Conservation (phyloP, 2,888 invertebrate genomes). For the Drosophila testacea region DNA sequence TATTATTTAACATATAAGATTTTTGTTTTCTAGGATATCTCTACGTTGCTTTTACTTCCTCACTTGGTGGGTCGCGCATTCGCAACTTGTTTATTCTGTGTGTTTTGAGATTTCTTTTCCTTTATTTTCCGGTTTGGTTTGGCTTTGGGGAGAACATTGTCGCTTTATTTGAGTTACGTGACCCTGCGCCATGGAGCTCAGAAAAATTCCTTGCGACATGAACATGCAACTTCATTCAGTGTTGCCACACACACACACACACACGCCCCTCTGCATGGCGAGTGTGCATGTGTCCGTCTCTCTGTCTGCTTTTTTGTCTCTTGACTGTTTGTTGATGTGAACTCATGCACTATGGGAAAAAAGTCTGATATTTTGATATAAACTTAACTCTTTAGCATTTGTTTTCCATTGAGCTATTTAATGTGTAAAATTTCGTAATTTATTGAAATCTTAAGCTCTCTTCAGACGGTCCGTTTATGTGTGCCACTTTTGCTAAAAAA, state of each 20-base stretch:
- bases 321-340: conserved; percentile 50
- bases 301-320: conserved; percentile 26
- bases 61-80: background rate
- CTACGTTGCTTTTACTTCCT: background rate
- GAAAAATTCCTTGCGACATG: conserved; percentile 75
- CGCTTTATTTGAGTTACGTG: conserved; percentile 80
- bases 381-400: no score
- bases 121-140: conserved; percentile 34
- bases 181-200: conserved; percentile 74
- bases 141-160: conserved; percentile 55
- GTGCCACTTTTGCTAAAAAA: no score
- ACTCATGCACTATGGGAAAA: background rate
- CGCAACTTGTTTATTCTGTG: conserved; percentile 15
- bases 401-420: no score
- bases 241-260: conserved; percentile 25
- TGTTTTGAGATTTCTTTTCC: conserved; percentile 15
- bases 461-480: no score
- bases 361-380: no score
- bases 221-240: conserved; percentile 63
- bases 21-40: conserved; percentile 2
- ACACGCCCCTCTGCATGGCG: conserved; percentile 33
- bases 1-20: no score
- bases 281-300: conserved; percentile 45
- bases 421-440: no score
- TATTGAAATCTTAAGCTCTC: no score